These are phyloP conservation scores for Brachystomella parvula DNA, from an alignment of 1,140 invertebrate genomes.

Conservation along the genomic window DNA sequence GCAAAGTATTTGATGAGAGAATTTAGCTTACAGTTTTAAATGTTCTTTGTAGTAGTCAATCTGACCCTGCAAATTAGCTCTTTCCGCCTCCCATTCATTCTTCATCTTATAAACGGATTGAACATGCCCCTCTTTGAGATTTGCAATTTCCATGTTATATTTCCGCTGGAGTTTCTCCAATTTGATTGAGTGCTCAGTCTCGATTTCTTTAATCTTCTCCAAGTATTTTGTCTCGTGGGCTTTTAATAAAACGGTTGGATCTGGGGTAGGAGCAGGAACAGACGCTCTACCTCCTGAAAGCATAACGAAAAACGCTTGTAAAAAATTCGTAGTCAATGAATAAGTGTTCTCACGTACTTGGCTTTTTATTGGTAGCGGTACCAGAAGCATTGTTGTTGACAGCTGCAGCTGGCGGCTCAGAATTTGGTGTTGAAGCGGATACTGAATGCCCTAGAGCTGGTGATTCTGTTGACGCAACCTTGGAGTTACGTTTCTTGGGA, in stretches of 20 bases:
- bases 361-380: background rate
- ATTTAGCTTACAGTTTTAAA: background rate
- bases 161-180: background rate
- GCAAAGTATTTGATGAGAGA: background rate
- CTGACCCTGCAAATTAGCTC: background rate
- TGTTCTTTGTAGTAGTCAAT: constrained; percentile 5
- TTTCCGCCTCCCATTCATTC: constrained; percentile 10
- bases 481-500: background rate
- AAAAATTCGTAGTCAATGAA: too few species aligned
- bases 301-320: too few species aligned
- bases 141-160: constrained; percentile 11
- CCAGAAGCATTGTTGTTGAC: background rate
- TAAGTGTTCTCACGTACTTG: too few species aligned
- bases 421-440: background rate
- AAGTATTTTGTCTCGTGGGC: background rate
- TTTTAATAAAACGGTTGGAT: too few species aligned
- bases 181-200: background rate
- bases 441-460: background rate
- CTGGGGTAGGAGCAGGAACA: too few species aligned
- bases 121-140: constrained; percentile 4
- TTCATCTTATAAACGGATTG: constrained; percentile 5
- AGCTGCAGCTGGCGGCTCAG: background rate
- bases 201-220: background rate
- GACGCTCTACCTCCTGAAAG: too few species aligned
- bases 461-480: background rate